Evolutionary conservation across 2,888 invertebrate genomes (phyloP).

Genomic region (Odontocerum albicorne): DNA sequence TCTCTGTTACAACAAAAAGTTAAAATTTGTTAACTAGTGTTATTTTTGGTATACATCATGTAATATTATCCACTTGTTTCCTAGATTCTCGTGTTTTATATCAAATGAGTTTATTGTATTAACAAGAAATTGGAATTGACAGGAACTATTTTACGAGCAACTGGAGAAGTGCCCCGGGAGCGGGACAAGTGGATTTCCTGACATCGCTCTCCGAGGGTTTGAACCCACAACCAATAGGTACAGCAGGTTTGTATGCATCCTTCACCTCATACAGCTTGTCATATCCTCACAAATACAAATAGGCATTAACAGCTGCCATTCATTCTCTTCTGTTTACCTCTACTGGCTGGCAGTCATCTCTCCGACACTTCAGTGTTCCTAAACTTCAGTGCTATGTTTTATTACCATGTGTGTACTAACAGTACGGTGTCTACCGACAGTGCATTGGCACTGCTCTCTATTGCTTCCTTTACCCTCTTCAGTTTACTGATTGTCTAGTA

Average conservation of each 20-base stretch:
- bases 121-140: constrained; percentile 40
- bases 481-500: constrained; percentile 10
- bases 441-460: constrained; percentile 9
- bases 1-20: too few relatives aligned
- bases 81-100: too few relatives aligned
- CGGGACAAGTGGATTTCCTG: constrained; percentile 49
- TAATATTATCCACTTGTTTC: too few relatives aligned
- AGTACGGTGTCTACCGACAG: not conserved
- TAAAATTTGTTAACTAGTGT: too few relatives aligned
- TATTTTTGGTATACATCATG: too few relatives aligned
- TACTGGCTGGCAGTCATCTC: constrained; percentile 3
- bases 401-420: constrained; percentile 2
- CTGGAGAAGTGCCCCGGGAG: constrained; percentile 70
- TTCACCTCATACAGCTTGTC: constrained; percentile 3
- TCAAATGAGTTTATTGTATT: too few relatives aligned
- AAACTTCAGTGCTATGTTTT: not conserved
- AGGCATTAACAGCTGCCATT: constrained; percentile 2
- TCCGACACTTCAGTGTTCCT: not conserved
- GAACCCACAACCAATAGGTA: constrained; percentile 31
- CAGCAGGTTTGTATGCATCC: constrained; percentile 29
- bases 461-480: constrained; percentile 18
- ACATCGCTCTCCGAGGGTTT: constrained; percentile 45
- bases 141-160: constrained; percentile 91
- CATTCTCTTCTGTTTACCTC: constrained; percentile 2
- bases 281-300: not conserved